Evolutionary conservation across 1,140 invertebrate genomes (phyloP).

Genomic region (Diploscapter pachys): DNA sequence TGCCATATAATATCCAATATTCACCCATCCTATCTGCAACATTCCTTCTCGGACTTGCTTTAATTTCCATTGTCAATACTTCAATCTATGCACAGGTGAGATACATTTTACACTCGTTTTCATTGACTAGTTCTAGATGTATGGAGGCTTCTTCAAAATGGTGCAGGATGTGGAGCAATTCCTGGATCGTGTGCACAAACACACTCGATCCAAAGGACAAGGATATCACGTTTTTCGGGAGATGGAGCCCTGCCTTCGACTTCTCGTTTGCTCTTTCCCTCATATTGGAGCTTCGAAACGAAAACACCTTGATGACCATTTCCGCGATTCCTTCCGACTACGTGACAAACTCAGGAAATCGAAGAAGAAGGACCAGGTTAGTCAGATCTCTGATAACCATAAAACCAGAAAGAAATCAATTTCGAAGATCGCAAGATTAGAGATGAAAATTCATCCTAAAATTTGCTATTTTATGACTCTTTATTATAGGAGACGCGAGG

Average conservation of each 20-base stretch:
- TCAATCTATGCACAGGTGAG: constrained; percentile 13
- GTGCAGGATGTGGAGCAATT: constrained; percentile 15
- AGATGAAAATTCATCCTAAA: no score
- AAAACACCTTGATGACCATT: no score
- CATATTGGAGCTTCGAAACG: background rate
- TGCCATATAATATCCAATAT: constrained; percentile 29
- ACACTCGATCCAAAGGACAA: background rate
- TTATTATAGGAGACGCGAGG: no score
- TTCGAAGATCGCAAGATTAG: no score
- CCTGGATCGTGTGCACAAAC: constrained; percentile 18
- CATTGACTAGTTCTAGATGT: background rate
- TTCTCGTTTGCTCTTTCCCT: constrained; percentile 1
- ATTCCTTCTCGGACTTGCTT: constrained; percentile 23
- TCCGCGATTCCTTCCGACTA: no score
- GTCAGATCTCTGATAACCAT: no score
- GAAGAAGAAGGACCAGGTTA: no score
- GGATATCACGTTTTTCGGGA: constrained; percentile 18
- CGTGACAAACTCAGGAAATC: no score
- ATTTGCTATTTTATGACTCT: no score
- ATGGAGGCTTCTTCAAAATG: constrained; percentile 16
- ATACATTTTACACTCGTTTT: no score
- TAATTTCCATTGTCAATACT: constrained; percentile 30
- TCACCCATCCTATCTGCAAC: constrained; percentile 10
- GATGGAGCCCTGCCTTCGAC: background rate
- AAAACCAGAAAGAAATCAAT: no score